phyloP scores from a whole-genome alignment of 2,113 vertebrate species.

The Xiphophorus couchianus region DNA sequence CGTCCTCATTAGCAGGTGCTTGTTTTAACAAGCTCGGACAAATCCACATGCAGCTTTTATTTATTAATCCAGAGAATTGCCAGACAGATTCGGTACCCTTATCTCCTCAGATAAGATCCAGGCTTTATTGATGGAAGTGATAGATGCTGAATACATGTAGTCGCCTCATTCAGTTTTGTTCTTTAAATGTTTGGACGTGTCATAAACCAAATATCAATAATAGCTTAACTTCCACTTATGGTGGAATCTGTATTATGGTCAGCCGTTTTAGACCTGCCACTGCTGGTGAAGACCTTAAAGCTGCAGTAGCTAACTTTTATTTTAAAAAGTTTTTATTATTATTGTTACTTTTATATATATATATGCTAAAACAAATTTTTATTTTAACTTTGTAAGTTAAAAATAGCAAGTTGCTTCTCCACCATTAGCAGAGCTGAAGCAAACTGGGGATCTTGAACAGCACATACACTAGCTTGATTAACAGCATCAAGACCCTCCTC shows the following conservation, averaged over 20 bases:
- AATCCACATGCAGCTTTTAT: conserved; percentile 31
- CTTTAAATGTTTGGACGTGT: background rate
- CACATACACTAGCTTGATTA: too few species aligned
- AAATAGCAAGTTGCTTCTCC: too few species aligned
- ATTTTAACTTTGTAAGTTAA: too few species aligned
- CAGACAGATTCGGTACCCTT: background rate
- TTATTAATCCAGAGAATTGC: conserved; percentile 28
- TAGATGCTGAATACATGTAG: background rate
- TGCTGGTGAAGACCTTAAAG: background rate
- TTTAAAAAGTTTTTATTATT: too few species aligned
- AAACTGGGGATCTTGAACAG: too few species aligned
- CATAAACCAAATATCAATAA: background rate
- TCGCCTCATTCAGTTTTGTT: background rate
- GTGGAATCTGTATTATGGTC: background rate
- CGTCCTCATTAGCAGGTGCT: conserved; percentile 57
- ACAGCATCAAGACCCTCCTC: too few species aligned
- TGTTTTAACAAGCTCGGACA: conserved; percentile 37
- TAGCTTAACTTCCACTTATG: background rate
- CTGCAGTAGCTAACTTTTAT: too few species aligned
- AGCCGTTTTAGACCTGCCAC: background rate
- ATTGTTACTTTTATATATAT: too few species aligned
- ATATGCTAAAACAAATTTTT: too few species aligned
- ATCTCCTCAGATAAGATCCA: background rate
- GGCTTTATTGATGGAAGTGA: background rate
- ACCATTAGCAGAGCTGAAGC: too few species aligned